A percentile compares a stretch with the other conserved stretches of the same genome.
Conservation (phyloP, 2,888 invertebrate species). For the Antheraea assamensis region DNA sequence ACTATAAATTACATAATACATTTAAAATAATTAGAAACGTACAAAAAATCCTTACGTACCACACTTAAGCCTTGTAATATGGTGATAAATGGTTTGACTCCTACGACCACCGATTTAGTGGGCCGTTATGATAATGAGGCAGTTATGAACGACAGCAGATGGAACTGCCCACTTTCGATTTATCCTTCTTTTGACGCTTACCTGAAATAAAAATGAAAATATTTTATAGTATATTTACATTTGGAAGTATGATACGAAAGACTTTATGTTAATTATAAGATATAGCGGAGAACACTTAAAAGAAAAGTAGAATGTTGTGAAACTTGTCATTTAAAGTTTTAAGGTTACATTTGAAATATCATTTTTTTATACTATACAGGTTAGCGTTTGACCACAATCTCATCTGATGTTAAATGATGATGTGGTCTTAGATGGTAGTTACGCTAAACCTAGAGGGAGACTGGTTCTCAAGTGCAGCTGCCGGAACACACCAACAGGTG, state of each 20-base stretch:
- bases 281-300: neutral
- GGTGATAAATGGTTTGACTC: constrained; percentile 30
- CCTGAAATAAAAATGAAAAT: constrained; percentile 53
- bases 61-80: constrained; percentile 12
- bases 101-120: constrained; percentile 26
- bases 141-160: constrained; percentile 27
- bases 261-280: neutral
- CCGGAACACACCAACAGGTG: too few species aligned
- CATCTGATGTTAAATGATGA: too few species aligned
- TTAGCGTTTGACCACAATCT: too few species aligned
- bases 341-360: neutral
- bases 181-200: constrained; percentile 38
- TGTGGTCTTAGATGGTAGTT: too few species aligned
- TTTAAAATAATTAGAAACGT: neutral
- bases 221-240: constrained; percentile 21
- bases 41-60: neutral
- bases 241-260: neutral
- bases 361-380: too few species aligned
- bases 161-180: constrained; percentile 21
- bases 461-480: too few species aligned
- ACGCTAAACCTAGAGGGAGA: too few species aligned
- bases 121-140: constrained; percentile 29
- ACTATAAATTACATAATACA: constrained; percentile 39
- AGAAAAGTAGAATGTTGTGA: neutral
- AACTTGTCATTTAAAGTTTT: neutral